Conservation (phyloP, 2,797 vertebrate genomes). For the Spheniscus humboldti region DNA sequence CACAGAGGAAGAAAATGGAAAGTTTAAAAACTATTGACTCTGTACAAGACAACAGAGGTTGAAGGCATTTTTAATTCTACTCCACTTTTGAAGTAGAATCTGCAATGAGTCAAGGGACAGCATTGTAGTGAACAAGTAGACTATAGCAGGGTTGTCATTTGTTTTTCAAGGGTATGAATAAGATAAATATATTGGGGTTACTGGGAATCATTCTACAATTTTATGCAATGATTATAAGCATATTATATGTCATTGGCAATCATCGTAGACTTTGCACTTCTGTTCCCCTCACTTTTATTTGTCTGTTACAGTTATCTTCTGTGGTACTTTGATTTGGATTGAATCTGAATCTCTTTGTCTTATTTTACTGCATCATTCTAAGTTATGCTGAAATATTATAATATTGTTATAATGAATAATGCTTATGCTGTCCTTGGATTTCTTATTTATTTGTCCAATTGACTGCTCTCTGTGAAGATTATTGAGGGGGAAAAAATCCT, state of each 20-base stretch:
- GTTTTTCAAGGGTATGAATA: not conserved
- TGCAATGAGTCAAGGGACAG: not conserved
- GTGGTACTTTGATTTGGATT: not conserved
- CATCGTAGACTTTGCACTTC: not conserved
- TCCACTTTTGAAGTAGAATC: not conserved
- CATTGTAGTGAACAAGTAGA: not conserved
- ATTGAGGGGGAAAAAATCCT: not conserved
- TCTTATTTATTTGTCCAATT: not conserved
- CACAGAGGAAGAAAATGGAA: not conserved
- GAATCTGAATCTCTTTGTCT: not conserved
- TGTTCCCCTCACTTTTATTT: not conserved
- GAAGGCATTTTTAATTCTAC: not conserved
- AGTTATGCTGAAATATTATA: not conserved
- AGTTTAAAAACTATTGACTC: not conserved
- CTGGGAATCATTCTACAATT: not conserved
- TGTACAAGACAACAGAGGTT: not conserved
- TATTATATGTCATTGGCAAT: not conserved
- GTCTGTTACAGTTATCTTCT: not conserved
- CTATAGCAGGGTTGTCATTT: not conserved
- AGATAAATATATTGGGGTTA: not conserved
- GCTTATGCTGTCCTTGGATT: not conserved
- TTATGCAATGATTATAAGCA: not conserved
- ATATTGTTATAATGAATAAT: not conserved
- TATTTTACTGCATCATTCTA: not conserved
- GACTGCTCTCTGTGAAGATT: not conserved